Evolutionary conservation across 2,797 vertebrate genomes (phyloP).

Genomic region (Ctenopoma multispine): DNA sequence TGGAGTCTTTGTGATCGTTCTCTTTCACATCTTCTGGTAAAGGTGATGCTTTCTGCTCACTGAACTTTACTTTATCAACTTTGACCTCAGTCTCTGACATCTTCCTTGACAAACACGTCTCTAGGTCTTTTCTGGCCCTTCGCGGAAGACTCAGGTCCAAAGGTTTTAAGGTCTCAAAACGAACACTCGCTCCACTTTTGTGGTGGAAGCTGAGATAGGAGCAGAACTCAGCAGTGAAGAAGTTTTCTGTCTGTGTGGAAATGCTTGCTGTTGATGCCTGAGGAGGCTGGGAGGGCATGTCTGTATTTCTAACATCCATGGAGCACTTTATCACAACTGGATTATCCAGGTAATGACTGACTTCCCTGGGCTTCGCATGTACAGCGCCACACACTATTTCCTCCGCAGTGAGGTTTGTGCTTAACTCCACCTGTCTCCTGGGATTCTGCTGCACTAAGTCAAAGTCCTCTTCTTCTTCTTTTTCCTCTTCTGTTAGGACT

Average conservation of each 20-base stretch:
- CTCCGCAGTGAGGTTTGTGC: neutral
- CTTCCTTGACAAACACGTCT: neutral
- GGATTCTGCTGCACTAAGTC: neutral
- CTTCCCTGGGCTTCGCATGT: neutral
- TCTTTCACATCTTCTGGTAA: neutral
- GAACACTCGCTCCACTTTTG: neutral
- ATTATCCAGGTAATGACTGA: conserved; percentile 19
- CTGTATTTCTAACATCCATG: neutral
- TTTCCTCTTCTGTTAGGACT: neutral
- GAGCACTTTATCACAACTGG: neutral
- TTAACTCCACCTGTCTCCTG: neutral
- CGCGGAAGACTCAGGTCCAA: conserved; percentile 80
- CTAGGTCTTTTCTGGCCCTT: conserved; percentile 52
- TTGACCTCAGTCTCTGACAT: neutral
- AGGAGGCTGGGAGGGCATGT: neutral
- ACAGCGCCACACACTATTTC: neutral
- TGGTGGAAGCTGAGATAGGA: conserved; percentile 68
- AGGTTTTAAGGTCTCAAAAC: conserved; percentile 43
- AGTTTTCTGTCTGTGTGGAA: conserved; percentile 85
- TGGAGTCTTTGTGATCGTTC: neutral
- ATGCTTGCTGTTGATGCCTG: conserved; percentile 29
- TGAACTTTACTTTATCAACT: neutral
- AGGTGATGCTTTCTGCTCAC: neutral
- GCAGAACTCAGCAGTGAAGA: conserved; percentile 75
- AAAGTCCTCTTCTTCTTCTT: neutral